Conservation (phyloP, 2,797 vertebrate species). For the Cyclura pinguis region DNA sequence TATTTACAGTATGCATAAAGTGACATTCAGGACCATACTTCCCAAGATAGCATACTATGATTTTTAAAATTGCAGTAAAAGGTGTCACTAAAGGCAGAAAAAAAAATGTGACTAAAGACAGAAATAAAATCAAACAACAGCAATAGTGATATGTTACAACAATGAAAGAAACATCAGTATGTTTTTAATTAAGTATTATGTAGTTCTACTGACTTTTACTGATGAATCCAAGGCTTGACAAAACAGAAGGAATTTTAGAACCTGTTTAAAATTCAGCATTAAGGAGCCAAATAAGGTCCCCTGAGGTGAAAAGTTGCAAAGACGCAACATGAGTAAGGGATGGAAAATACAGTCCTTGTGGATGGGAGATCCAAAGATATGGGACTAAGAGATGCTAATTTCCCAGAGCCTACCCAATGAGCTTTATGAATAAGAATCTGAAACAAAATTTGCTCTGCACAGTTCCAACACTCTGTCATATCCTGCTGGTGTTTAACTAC, state of each 20-base stretch:
- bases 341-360: background rate
- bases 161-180: too few species aligned
- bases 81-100: background rate
- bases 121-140: background rate
- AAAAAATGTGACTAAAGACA: background rate
- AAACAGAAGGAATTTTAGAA: background rate
- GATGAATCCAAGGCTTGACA: background rate
- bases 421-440: too few species aligned
- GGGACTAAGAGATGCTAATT: too few species aligned
- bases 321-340: background rate
- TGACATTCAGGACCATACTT: background rate
- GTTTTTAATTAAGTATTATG: too few species aligned
- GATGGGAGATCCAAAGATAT: too few species aligned
- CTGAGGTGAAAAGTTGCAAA: background rate
- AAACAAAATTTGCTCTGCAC: too few species aligned
- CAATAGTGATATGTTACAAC: background rate
- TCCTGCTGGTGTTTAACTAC: too few species aligned
- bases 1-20: background rate
- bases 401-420: too few species aligned
- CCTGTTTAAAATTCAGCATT: background rate
- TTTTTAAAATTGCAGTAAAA: background rate
- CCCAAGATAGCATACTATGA: background rate
- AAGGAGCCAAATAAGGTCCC: background rate
- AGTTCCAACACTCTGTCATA: too few species aligned
- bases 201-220: too few species aligned